phyloP scores from a whole-genome alignment of 2,113 vertebrate genomes.

The Brachionichthys hirsutus region DNA sequence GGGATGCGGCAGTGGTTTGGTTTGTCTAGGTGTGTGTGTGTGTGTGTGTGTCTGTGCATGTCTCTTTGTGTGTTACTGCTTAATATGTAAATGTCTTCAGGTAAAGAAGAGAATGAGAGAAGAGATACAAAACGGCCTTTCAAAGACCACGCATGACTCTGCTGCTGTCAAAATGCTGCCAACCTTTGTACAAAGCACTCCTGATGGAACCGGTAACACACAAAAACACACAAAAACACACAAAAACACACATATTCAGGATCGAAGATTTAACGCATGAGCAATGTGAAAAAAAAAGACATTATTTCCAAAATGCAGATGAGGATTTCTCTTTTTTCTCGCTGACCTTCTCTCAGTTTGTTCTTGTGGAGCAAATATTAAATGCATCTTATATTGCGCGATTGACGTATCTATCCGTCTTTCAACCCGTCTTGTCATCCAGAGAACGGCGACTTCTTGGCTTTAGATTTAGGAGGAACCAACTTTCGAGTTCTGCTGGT shows the following conservation, averaged over 20 bases:
- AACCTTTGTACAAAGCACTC: slow-evolving; percentile 89
- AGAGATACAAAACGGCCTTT: slow-evolving; percentile 89
- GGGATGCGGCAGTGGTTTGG: neutral
- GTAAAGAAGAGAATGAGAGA: slow-evolving; percentile 88
- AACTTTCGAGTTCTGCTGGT: slow-evolving; percentile 97
- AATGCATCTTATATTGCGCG: neutral
- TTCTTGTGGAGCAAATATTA: neutral
- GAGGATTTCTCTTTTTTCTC: neutral
- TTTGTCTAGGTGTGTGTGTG: no score
- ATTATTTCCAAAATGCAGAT: neutral
- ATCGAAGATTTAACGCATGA: neutral
- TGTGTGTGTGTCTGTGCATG: neutral
- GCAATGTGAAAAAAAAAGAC: neutral
- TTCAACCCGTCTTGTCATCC: slow-evolving; percentile 6
- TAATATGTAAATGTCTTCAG: slow-evolving; percentile 26
- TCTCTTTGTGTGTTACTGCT: neutral
- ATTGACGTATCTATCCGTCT: neutral
- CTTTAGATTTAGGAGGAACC: slow-evolving; percentile 96
- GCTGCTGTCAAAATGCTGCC: slow-evolving; percentile 96
- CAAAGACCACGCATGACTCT: slow-evolving; percentile 80
- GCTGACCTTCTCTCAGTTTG: neutral
- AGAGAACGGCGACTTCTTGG: slow-evolving; percentile 97
- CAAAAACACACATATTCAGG: no score
- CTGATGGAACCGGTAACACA: slow-evolving; percentile 87
- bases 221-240: neutral